A percentile compares a stretch with the other conserved stretches of the same genome.
These are phyloP conservation scores for Melanogrammus aeglefinus DNA, from an alignment of 2,797 vertebrate genomes.

Conservation along the genomic window DNA sequence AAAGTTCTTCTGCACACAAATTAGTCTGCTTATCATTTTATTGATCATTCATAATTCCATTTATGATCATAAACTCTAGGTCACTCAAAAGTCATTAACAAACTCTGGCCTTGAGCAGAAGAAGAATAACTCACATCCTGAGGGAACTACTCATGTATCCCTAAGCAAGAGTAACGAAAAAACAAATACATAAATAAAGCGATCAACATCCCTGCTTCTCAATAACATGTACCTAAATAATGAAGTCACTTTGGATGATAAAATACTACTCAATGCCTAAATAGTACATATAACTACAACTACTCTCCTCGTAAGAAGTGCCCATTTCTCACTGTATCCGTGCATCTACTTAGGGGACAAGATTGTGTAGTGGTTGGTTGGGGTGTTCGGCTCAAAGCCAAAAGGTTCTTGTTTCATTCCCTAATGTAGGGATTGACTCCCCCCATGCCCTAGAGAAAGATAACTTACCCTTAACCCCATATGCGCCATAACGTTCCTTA, in stretches of 20 bases:
- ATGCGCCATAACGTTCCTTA: not conserved
- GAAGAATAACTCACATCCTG: not conserved
- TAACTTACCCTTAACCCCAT: not conserved
- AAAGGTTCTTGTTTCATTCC: no score
- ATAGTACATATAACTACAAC: not conserved
- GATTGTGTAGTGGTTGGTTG: not conserved
- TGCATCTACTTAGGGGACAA: not conserved
- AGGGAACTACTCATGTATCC: not conserved
- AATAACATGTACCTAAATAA: not conserved
- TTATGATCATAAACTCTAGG: not conserved
- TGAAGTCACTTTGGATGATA: not conserved
- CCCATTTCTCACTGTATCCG: not conserved
- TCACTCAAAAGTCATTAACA: not conserved
- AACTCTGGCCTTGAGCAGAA: not conserved
- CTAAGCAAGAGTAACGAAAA: no score
- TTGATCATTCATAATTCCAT: not conserved
- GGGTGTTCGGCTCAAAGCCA: not conserved
- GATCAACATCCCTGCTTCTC: not conserved
- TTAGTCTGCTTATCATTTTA: not conserved
- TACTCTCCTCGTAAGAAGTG: not conserved
- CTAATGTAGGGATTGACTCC: not conserved
- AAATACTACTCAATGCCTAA: not conserved
- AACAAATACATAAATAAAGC: no score
- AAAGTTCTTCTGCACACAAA: not conserved
- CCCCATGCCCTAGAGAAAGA: not conserved